A percentile compares a stretch with the other conserved stretches of the same genome.
These are phyloP conservation scores for Ophion ellenae DNA, from an alignment of 2,888 invertebrate genomes.

Conservation along the genomic window DNA sequence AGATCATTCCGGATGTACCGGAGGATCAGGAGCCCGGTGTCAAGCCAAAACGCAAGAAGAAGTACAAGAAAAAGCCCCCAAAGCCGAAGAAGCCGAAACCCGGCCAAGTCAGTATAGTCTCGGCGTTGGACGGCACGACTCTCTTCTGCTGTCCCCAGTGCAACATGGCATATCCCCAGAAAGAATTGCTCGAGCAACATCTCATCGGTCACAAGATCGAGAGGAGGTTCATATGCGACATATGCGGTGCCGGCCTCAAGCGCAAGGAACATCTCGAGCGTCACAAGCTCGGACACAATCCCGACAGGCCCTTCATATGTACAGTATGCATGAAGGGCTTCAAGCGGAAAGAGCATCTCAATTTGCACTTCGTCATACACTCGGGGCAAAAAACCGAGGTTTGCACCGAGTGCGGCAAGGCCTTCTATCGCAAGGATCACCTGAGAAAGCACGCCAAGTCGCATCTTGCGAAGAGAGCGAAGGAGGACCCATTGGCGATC, in stretches of 20 bases:
- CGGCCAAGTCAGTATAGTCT: constrained; percentile 91
- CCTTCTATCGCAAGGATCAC: constrained; percentile 92
- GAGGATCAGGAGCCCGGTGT: constrained; percentile 80
- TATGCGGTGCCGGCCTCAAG: constrained; percentile 91
- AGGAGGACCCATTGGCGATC: constrained; percentile 86
- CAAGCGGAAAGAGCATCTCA: constrained; percentile 92
- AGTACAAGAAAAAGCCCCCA: constrained; percentile 92
- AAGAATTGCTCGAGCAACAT: constrained; percentile 91
- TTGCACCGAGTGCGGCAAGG: constrained; percentile 91
- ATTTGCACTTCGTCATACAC: constrained; percentile 93
- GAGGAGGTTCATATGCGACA: constrained; percentile 90
- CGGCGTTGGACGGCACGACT: constrained; percentile 90
- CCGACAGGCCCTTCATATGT: constrained; percentile 92
- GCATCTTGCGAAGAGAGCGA: constrained; percentile 90
- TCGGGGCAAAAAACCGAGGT: constrained; percentile 93
- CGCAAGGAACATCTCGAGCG: constrained; percentile 92
- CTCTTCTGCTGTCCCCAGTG: constrained; percentile 93
- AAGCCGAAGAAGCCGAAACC: constrained; percentile 92
- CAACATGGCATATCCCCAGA: constrained; percentile 92
- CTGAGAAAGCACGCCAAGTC: constrained; percentile 91
- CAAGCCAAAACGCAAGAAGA: constrained; percentile 89
- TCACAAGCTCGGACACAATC: constrained; percentile 92
- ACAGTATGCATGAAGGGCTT: constrained; percentile 91
- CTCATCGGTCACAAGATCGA: constrained; percentile 92
- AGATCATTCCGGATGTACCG: constrained; percentile 83